Conservation (phyloP, 2,888 invertebrate species). For the Anodontia alba region DNA sequence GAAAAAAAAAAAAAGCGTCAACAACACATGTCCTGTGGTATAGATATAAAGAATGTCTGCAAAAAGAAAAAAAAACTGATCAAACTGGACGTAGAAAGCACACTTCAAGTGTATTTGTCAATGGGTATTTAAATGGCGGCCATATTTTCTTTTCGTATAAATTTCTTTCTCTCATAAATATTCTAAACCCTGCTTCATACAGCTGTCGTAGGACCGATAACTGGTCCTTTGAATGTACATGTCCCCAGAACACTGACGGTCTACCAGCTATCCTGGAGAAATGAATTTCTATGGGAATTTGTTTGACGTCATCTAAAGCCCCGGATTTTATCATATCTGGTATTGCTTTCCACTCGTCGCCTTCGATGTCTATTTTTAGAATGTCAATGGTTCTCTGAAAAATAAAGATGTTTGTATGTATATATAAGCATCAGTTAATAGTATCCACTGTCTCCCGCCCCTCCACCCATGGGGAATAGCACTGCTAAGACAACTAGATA, state of each 20-base stretch:
- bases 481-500: too few species aligned
- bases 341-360: slow-evolving; percentile 53
- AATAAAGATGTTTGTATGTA: too few species aligned
- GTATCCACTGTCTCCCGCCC: too few species aligned
- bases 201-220: background rate
- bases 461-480: too few species aligned
- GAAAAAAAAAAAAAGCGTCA: too few species aligned
- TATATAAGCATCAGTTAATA: too few species aligned
- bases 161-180: background rate
- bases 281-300: slow-evolving; percentile 58
- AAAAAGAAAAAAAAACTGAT: too few species aligned
- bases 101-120: background rate
- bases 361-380: slow-evolving; percentile 59
- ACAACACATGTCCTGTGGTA: too few species aligned
- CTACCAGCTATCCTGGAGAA: background rate
- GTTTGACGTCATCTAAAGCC: slow-evolving; percentile 45
- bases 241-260: background rate
- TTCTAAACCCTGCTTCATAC: background rate
- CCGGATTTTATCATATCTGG: slow-evolving; percentile 55
- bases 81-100: too few species aligned
- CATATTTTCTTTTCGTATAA: background rate
- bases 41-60: too few species aligned
- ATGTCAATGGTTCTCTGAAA: slow-evolving; percentile 49
- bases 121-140: background rate
- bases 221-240: background rate